Evolutionary conservation across 1,140 invertebrate genomes (phyloP).

Genomic region (Meloidogyne floridensis): DNA sequence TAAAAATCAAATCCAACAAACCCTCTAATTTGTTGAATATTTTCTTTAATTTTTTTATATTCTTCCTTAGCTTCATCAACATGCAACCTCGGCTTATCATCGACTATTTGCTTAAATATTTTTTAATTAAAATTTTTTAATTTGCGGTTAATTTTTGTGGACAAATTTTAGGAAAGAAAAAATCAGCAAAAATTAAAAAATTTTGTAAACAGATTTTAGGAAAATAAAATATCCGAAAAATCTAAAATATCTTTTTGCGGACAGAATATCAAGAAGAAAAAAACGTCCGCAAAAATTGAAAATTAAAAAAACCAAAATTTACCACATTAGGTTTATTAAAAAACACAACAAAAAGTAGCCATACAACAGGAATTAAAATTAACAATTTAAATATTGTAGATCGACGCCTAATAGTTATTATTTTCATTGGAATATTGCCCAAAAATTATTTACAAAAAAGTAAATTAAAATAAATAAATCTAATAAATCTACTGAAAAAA

Average conservation of each 20-base stretch:
- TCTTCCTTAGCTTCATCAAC: neutral
- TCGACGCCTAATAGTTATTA: neutral
- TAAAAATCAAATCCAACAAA: neutral
- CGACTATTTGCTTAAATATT: neutral
- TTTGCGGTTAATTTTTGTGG: too few species aligned
- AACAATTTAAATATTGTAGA: conserved; percentile 7
- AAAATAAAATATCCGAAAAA: too few species aligned
- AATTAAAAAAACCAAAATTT: neutral
- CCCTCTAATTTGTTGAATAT: conserved; percentile 9
- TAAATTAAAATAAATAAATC: neutral
- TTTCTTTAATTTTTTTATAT: neutral
- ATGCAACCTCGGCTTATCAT: neutral
- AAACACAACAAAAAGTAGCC: neutral
- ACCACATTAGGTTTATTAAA: neutral
- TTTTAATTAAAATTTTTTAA: neutral
- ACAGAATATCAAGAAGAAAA: too few species aligned
- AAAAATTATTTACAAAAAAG: conserved; percentile 15
- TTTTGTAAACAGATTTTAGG: too few species aligned
- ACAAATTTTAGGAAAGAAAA: too few species aligned
- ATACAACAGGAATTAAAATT: neutral
- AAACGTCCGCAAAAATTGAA: too few species aligned
- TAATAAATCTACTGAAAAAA: neutral
- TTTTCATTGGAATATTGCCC: neutral
- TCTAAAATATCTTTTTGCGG: too few species aligned
- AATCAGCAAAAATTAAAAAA: too few species aligned